These are phyloP conservation scores for Sparus aurata DNA, from an alignment of 2,797 vertebrate species.

Conservation along the genomic window DNA sequence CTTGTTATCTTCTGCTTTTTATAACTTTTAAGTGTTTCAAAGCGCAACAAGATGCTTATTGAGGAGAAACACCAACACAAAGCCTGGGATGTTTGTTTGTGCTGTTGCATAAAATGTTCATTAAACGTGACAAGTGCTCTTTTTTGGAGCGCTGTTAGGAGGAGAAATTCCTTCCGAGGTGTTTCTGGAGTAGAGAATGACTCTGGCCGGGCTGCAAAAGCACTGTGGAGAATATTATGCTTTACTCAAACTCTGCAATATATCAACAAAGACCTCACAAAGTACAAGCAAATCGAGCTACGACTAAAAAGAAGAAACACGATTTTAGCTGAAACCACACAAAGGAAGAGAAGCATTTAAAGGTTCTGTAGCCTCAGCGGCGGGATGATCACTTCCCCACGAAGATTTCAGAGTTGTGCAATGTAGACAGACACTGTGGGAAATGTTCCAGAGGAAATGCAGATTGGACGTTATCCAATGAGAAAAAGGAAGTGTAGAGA, in stretches of 20 bases:
- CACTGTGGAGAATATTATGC: background rate
- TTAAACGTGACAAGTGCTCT: too few relatives aligned
- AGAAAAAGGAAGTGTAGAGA: slow-evolving; percentile 64
- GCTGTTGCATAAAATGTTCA: background rate
- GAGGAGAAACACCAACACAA: background rate
- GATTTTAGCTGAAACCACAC: slow-evolving; percentile 25
- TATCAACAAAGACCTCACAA: background rate
- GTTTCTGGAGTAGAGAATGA: background rate
- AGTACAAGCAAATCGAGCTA: background rate
- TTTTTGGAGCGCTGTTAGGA: background rate
- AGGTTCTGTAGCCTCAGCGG: background rate
- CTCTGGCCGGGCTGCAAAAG: background rate
- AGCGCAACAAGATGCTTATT: background rate
- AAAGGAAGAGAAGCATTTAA: background rate
- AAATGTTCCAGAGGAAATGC: slow-evolving; percentile 67
- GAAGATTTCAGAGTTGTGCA: slow-evolving; percentile 53
- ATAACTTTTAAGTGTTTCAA: too few relatives aligned
- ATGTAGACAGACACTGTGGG: slow-evolving; percentile 48
- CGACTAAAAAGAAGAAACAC: background rate
- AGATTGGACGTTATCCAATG: slow-evolving; percentile 44
- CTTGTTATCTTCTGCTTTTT: too few relatives aligned
- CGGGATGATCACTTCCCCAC: slow-evolving; percentile 49
- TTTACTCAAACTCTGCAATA: slow-evolving; percentile 7
- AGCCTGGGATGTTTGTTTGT: background rate
- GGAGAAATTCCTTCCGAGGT: slow-evolving; percentile 3